Base-by-base conservation (phyloP, 2,113 vertebrate genomes). In the Barnardius zonarius region DNA sequence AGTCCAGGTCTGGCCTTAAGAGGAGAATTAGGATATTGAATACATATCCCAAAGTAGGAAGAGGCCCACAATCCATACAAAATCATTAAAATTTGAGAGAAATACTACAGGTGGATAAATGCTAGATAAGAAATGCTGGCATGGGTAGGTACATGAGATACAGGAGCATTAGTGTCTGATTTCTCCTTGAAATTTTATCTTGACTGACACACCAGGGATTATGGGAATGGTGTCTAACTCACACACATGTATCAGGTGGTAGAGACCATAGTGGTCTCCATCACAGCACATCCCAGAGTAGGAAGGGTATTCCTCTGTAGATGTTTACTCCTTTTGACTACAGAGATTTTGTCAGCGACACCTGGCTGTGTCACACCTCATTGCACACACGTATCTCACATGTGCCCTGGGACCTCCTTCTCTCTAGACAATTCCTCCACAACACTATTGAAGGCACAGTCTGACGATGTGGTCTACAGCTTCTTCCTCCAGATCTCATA, bases 211-310 rank as follows among this genome's bases (percentile, higher is more conserved):
- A 22, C 4, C 74, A 78, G 44, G 41, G 54, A 24, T 69, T 57
- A 91, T 2, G 13, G 76, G 70, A 88, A 49, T 5, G 33, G 48
- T 1, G 7, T 41, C 63, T 35, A 22, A 80, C 6, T 39, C 66
- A 11, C 55, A n/a, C 41, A 44, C 20, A 7, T 0, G 0, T 23
- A 37, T 23, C 46, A 61, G 70, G 39, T 13, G 61, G 27, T 3
- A 8, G 55, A 85, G 63, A 81, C 27, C 73, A 39, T 3, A 11
- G n/a, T 1, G 1, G 35, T 59, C 77, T 54, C 80, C 86, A 64
- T 2, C 54, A 25, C 64, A 79, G 67, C 86, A 43, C 22, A 79
- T 31, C 63, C 55, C 30, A n/a, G 49, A 23, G 44, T 0, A n/a
- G 48, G 75, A 28, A 67, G 52, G 57, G 23, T 44, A 33, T 17